phyloP scores from a whole-genome alignment of 2,888 invertebrate species.

The Strigamia crassipes region DNA sequence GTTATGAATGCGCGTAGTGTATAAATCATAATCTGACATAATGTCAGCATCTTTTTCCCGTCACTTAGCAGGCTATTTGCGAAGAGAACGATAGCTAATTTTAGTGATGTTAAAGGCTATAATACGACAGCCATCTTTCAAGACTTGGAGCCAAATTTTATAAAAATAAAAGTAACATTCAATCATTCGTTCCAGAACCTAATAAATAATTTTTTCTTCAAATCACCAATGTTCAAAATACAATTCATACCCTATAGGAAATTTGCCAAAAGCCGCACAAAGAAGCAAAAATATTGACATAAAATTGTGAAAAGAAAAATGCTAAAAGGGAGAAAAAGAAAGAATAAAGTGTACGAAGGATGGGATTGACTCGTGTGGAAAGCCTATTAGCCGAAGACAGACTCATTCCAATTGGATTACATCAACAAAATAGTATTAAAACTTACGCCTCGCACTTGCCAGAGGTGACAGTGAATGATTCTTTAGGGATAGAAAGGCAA shows the following conservation, averaged over 20 bases:
- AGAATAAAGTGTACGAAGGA: neutral
- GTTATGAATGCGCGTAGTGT: no score
- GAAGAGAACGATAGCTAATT: no score
- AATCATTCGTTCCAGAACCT: no score
- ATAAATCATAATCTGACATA: no score
- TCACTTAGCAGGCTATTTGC: no score
- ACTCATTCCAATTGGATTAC: constrained; percentile 26
- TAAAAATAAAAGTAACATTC: no score
- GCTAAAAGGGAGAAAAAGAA: neutral
- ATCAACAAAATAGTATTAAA: constrained; percentile 26
- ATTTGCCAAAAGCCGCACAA: neutral
- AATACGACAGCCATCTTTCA: no score
- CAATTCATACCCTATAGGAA: neutral
- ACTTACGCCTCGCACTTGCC: neutral
- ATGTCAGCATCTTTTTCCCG: no score
- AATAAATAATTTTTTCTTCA: no score
- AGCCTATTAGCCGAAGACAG: constrained; percentile 22
- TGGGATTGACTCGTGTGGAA: constrained; percentile 7
- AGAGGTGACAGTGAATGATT: constrained; percentile 27
- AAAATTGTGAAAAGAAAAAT: neutral
- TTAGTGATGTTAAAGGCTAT: no score
- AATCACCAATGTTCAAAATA: no score
- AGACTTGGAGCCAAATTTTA: no score
- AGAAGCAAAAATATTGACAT: neutral
- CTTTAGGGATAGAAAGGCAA: neutral